Percentiles rank a stretch among this genome's conserved stretches.
These are phyloP conservation scores for Sterna hirundo DNA, from an alignment of 2,113 vertebrate species.

Conservation along the genomic window DNA sequence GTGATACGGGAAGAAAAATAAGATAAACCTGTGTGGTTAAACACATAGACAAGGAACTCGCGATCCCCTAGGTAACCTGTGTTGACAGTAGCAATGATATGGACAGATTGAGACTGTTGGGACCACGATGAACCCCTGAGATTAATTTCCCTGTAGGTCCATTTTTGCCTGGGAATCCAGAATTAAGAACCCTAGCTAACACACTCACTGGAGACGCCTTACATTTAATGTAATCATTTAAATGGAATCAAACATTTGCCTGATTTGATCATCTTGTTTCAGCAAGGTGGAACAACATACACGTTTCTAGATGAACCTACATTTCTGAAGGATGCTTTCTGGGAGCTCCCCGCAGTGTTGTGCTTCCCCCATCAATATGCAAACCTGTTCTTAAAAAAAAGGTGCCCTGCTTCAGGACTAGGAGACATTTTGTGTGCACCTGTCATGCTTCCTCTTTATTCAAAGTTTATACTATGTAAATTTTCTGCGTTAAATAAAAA, in stretches of 20 bases:
- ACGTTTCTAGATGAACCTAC: not conserved
- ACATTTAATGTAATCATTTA: not conserved
- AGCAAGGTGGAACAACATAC: not conserved
- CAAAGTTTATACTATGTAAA: not conserved
- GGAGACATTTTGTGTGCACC: not conserved
- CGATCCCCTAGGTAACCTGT: not conserved
- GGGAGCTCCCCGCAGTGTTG: not conserved
- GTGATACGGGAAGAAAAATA: not conserved
- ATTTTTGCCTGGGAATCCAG: not conserved
- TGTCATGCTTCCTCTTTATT: not conserved
- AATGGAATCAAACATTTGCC: not conserved
- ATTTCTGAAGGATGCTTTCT: not conserved
- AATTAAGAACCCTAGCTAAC: not conserved
- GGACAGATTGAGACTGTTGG: not conserved
- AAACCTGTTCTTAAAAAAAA: not conserved
- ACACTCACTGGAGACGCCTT: not conserved
- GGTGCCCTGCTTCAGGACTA: not conserved
- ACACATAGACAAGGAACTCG: not conserved
- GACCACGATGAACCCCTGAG: not conserved
- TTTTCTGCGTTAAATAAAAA: not conserved
- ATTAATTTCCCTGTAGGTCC: not conserved
- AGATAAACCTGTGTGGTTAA: not conserved
- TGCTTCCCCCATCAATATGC: not conserved
- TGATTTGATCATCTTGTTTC: not conserved
- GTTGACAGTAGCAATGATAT: not conserved